Evolutionary conservation across 2,888 invertebrate genomes (phyloP), one percentile per base, ranked within the genome.

Genomic region (Caenorhabditis sp.): DNA sequence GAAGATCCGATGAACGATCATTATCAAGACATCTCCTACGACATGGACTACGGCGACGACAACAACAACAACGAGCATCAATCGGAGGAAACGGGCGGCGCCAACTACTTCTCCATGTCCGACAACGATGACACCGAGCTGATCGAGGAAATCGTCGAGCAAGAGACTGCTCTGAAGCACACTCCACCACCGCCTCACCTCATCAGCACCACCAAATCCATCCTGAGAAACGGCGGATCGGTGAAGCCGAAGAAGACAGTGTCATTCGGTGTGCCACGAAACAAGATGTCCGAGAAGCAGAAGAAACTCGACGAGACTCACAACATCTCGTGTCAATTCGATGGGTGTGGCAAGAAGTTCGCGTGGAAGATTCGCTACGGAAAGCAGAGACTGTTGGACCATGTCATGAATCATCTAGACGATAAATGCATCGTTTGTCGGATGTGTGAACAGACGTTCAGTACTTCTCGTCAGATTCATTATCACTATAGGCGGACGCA

Each of bases 381-480:
- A 61, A 82, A 77, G 41, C 41, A 72, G 10, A 64, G 82, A 10
- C 69, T 82, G 3, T 28, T 82, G 14, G 82, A 82, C 26, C 82
- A 82, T 19, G 77, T 59, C 0, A 38, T 82, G 26, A 22, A 38
- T 0, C 82, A 82, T 54, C 22, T 22, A 10, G 8, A 22, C 0
- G 49, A 64, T 3, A 66, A 54, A 47, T 31, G 38, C 49, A 7
- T 82, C 8, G n/a, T 10, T 1, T 82, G 82, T 51, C 44, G 47
- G 8, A 10, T 6, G 0, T 82, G 82, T 54, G 49, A 77, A 8
- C 51, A 51, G 22, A 22, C 31, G 3, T 47, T 51, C 5, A 19
- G 14, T 7, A 82, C 73, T 12, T 41, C 51, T 5, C 51, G 68
- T 5, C 76, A 73, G 49, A 72, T 82, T 51, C 56, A 56, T 0